Evolutionary conservation across 2,888 invertebrate genomes (phyloP).

Genomic region (Latrodectus hesperus): DNA sequence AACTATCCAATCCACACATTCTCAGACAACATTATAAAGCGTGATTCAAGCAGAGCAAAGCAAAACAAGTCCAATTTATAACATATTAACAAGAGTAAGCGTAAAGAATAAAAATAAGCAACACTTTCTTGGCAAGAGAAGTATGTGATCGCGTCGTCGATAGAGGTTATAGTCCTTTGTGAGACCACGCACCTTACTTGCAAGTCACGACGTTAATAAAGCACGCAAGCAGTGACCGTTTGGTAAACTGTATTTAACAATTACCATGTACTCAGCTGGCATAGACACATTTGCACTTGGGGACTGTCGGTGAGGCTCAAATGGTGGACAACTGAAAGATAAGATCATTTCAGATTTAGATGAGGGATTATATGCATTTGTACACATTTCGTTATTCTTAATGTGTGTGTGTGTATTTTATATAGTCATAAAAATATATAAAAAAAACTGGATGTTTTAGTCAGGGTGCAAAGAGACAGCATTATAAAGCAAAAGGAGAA

Average conservation of each 20-base stretch:
- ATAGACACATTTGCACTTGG: slow-evolving; percentile 42
- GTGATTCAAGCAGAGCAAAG: slow-evolving; percentile 7
- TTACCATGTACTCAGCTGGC: slow-evolving; percentile 35
- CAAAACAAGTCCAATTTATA: slow-evolving; percentile 7
- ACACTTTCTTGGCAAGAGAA: not conserved
- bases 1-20: slow-evolving; percentile 5
- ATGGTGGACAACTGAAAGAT: slow-evolving; percentile 1
- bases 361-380: too few relatives aligned
- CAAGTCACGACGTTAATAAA: slow-evolving; percentile 34
- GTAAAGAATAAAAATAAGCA: slow-evolving; percentile 18
- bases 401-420: too few relatives aligned
- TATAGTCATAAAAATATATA: too few relatives aligned
- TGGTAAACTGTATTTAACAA: slow-evolving; percentile 31
- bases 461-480: too few relatives aligned
- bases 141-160: slow-evolving; percentile 28
- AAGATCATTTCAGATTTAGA: too few relatives aligned
- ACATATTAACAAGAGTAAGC: slow-evolving; percentile 22
- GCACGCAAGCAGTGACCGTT: slow-evolving; percentile 39
- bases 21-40: slow-evolving; percentile 8
- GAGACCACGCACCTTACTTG: slow-evolving; percentile 8
- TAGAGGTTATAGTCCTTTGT: slow-evolving; percentile 40
- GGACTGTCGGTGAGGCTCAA: slow-evolving; percentile 11
- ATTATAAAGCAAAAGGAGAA: too few relatives aligned
- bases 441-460: too few relatives aligned
- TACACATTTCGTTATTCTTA: too few relatives aligned